Percentiles rank a stretch among this genome's conserved stretches.
Conservation (phyloP, 2,797 vertebrate species). For the Galagoides demidoff region DNA sequence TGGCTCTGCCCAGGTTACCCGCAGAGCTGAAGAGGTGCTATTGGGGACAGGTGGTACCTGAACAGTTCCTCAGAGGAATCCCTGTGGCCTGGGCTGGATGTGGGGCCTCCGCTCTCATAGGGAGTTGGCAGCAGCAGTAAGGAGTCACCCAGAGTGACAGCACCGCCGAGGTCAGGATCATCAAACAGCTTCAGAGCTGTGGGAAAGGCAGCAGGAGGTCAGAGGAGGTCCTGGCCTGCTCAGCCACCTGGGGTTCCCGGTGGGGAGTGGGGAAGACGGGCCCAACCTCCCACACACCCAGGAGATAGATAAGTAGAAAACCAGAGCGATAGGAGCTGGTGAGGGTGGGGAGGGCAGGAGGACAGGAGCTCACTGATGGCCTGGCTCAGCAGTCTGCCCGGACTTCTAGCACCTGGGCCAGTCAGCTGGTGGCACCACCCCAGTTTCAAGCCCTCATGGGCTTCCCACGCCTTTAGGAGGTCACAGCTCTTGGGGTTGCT, state of each 20-base stretch:
- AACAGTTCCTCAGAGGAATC: slow-evolving; percentile 87
- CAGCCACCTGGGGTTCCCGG: neutral
- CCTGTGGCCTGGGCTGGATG: slow-evolving; percentile 20
- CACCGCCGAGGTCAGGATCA: slow-evolving; percentile 89
- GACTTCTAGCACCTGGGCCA: neutral
- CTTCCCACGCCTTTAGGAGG: neutral
- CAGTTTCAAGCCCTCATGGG: fast-evolving
- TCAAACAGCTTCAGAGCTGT: slow-evolving; percentile 90
- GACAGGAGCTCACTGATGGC: fast-evolving
- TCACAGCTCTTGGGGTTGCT: neutral
- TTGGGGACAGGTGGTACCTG: slow-evolving; percentile 85
- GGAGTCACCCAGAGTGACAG: slow-evolving; percentile 87
- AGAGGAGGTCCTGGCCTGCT: neutral
- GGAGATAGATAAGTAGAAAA: neutral
- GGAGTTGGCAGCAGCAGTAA: slow-evolving; percentile 88
- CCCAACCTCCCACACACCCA: neutral
- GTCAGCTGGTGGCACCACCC: neutral
- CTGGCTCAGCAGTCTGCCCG: neutral
- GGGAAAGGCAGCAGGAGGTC: neutral
- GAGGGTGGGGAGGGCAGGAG: fast-evolving
- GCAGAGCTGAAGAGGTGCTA: neutral
- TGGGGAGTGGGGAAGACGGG: no score
- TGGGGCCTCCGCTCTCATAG: slow-evolving; percentile 25
- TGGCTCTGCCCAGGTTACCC: neutral
- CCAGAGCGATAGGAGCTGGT: fast-evolving